Evolutionary conservation across 2,113 vertebrate species (phyloP), one percentile per base, ranked within the genome.

Genomic region (Sinocyclocheilus anophthalmus): DNA sequence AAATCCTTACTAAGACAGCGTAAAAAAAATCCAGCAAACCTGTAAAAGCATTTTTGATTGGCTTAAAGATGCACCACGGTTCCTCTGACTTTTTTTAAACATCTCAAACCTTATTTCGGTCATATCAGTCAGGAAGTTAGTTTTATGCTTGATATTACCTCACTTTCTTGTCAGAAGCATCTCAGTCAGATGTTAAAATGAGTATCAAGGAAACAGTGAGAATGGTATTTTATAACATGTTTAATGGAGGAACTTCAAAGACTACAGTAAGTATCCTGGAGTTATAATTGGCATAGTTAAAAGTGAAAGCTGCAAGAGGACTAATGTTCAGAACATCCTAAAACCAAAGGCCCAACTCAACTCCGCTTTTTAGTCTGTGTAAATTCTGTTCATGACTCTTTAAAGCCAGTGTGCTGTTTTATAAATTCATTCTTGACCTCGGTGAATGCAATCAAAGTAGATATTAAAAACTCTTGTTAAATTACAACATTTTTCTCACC

Each of bases 141-240:
- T 30, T 53, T 76, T 55, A 30, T 33, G 50, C 16, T 10, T 30
- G 48, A 50, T 14, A 26, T 30, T 50, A 18, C 26, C 24, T 30
- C 26, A 59, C 14, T 88, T 80, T 84, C 16, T 88, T 77, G 59
- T 88, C 86, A 48, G 91, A 90, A 92, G 90, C 86, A 90, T 92
- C 85, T 80, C 78, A 55, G 87, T 82, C 90, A 90, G 84, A 83
- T 83, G 90, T 90, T 92, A 89, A 93, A 94, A 39, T 70, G 33
- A 59, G 20, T 20, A 24, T 87, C 88, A 92, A 91, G 53, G 53
- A 57, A 57, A 91, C 92, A 91, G 89, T 92, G 16, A 57, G 76
- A 88, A 73, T 45, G 20, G 22, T 1, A n/a, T 73, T 73, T 73
- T 73, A 22, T 73, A 33, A 22, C 42, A 81, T 50, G 16, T 83